phyloP scores from a whole-genome alignment of 2,888 invertebrate species.

The Xanthia icteritia region DNA sequence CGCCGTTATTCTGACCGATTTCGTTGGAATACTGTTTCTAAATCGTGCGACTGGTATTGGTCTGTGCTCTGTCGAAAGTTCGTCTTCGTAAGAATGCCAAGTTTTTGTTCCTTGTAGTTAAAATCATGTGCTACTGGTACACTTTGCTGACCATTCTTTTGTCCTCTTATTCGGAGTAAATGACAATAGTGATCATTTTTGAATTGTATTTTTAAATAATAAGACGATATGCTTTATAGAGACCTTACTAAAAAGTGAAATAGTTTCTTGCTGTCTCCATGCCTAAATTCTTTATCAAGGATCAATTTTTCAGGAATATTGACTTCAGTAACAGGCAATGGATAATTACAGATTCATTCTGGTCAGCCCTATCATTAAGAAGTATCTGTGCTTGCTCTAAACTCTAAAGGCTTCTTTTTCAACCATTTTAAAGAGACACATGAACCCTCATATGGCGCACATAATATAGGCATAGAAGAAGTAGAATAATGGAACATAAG shows the following conservation, averaged over 20 bases:
- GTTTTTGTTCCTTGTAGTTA: constrained; percentile 46
- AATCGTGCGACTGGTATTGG: constrained; percentile 54
- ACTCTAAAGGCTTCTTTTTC: constrained; percentile 52
- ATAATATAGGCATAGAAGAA: constrained; percentile 31
- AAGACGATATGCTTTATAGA: not conserved
- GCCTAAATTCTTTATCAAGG: constrained; percentile 32
- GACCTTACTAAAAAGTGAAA: not conserved
- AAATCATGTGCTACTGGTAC: constrained; percentile 26
- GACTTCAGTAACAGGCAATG: constrained; percentile 61
- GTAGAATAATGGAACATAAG: constrained; percentile 56
- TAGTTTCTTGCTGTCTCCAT: not conserved
- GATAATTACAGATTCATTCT: constrained; percentile 63
- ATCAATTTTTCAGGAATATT: constrained; percentile 46
- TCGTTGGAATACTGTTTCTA: constrained; percentile 63
- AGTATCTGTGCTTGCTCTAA: constrained; percentile 58
- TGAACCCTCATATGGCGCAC: constrained; percentile 50
- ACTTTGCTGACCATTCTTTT: constrained; percentile 12
- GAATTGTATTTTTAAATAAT: not conserved
- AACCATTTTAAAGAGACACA: constrained; percentile 56
- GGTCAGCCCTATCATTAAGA: constrained; percentile 65
- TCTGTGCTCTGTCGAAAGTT: constrained; percentile 43
- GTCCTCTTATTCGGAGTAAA: not conserved
- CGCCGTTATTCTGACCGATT: constrained; percentile 68
- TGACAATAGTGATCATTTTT: constrained; percentile 13
- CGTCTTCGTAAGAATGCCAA: constrained; percentile 29